Evolutionary conservation across 1,140 invertebrate genomes (phyloP), one percentile per base, ranked within the genome.

Genomic region (Microplitis demolitor): DNA sequence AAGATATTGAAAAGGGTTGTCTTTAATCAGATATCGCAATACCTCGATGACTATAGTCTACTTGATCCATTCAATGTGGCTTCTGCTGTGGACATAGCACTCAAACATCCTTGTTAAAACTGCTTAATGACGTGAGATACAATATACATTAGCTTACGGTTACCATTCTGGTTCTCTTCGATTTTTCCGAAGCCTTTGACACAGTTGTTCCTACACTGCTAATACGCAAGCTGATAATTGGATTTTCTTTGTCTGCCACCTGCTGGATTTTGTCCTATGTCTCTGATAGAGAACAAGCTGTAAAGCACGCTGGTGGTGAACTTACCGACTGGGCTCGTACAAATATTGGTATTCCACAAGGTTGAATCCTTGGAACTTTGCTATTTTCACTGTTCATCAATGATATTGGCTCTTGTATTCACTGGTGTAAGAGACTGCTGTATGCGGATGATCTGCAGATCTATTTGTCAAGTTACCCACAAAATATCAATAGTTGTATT

Each of bases 151-250:
- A 62, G 0, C 54, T 33, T 6, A 8, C 50, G 13, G 1, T 74
- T 0, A 76, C 74, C 0, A 67, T 79, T 6, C 50, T 78, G 0
- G 70, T 76, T 3, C 60, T 79, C 0, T 70, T 79, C 11, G 76
- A 79, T 51, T 71, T 76, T 13, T 63, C 60, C n/a, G 77, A 80
- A 39, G 79, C 75, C 0, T 80, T 80, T 62, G 78, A 78, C 70
- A 34, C 74, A 0, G 78, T 78, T 2, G 62, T 74, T 50, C 71
- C 74, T 50, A 51, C 51, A 33, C 6, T 56, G 16, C 56, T 75
- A 6, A 24, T 75, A 11, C 6, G 0, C 9, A 77, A 75, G 35
- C 53, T 75, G 1, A 13, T 51, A 4, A 2, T 69, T 13, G 66
- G 66, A 5, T 63, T 73, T 34, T 35, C 45, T 51, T 11, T 1